phyloP scores from a whole-genome alignment of 2,113 vertebrate species.

The Vanacampus margaritifer region DNA sequence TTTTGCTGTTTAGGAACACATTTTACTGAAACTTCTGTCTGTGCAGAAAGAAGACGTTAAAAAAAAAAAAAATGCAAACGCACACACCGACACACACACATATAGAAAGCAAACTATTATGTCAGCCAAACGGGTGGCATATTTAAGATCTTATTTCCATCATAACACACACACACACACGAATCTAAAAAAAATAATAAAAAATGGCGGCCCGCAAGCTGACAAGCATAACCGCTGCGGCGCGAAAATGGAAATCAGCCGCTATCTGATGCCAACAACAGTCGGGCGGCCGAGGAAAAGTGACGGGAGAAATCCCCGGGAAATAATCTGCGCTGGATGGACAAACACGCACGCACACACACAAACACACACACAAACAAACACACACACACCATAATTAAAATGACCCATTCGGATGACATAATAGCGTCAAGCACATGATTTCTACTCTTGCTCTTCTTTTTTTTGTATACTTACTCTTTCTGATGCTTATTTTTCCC shows the following conservation, averaged over 20 bases:
- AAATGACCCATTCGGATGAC: conserved; percentile 34
- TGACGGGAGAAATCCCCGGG: conserved; percentile 66
- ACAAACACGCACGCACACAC: conserved; percentile 13
- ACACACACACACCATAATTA: conserved; percentile 52
- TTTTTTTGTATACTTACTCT: not conserved
- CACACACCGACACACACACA: conserved; percentile 16
- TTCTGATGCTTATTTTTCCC: too few relatives aligned
- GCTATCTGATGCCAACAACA: conserved; percentile 76
- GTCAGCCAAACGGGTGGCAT: conserved; percentile 68
- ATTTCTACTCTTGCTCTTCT: not conserved
- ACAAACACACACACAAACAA: not conserved
- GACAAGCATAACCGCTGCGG: conserved; percentile 76
- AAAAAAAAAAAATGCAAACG: not conserved
- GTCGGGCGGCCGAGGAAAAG: conserved; percentile 57
- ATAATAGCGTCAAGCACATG: not conserved
- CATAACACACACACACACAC: conserved; percentile 60
- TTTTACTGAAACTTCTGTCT: not conserved
- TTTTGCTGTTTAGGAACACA: not conserved
- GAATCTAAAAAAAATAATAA: conserved; percentile 52
- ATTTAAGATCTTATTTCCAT: conserved; percentile 75
- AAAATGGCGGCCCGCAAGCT: conserved; percentile 70
- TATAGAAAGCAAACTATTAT: conserved; percentile 67
- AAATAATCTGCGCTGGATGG: conserved; percentile 67
- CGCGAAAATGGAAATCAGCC: conserved; percentile 76
- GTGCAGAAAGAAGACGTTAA: not conserved